These are phyloP conservation scores for Amphilophus citrinellus DNA, from an alignment of 2,113 vertebrate species.

Conservation along the genomic window DNA sequence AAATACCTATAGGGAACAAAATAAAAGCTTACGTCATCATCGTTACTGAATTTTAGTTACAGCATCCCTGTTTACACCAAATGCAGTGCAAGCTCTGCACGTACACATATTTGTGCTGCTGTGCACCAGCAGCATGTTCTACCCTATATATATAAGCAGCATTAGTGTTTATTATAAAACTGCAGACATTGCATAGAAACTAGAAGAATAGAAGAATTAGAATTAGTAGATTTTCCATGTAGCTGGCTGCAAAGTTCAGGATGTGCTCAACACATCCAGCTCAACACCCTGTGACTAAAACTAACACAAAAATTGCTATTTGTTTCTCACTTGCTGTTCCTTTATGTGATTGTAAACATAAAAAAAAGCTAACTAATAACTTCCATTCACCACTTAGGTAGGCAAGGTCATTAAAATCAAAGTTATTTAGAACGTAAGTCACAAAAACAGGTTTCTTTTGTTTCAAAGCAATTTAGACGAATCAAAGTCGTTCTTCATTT, in stretches of 20 bases:
- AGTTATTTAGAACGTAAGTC: conserved; percentile 8
- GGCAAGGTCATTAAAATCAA: neutral
- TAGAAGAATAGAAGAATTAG: conserved; percentile 61
- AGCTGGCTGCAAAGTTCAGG: conserved; percentile 54
- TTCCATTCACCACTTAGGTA: neutral
- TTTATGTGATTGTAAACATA: conserved; percentile 38
- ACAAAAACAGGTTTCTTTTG: neutral
- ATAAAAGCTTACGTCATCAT: neutral
- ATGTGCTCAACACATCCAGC: conserved; percentile 80
- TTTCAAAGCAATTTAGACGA: conserved; percentile 15
- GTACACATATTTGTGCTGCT: conserved; percentile 2
- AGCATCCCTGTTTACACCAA: neutral
- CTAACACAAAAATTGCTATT: neutral
- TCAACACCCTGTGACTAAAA: conserved; percentile 35
- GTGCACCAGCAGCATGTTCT: conserved; percentile 13
- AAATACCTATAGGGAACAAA: neutral
- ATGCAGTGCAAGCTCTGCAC: conserved; percentile 3
- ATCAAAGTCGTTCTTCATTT: neutral
- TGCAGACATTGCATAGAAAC: conserved; percentile 47
- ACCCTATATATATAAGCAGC: conserved; percentile 20
- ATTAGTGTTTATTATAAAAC: conserved; percentile 47
- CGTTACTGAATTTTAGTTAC: neutral
- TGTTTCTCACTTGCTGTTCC: conserved; percentile 27
- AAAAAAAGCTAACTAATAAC: neutral
- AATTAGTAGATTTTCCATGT: conserved; percentile 63